Base-by-base conservation (phyloP, 2,797 vertebrate species). In the Leptodactylus fallax region DNA sequence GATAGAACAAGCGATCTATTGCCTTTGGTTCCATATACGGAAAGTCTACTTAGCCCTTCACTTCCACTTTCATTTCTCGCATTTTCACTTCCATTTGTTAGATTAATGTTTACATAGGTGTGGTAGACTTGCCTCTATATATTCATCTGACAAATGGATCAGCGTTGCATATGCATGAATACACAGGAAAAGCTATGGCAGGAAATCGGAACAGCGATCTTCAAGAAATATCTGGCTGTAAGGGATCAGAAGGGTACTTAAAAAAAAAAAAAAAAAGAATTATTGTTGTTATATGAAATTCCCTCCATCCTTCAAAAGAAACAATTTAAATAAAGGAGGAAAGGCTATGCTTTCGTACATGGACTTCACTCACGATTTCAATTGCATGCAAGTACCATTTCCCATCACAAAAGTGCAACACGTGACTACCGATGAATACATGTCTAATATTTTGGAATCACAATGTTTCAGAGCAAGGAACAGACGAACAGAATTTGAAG, bases 401-500 rank as follows among this genome's bases (percentile, higher is more conserved):
- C 63, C 63, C 63, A 67, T 67, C 11, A 67, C 63, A 67, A 25
- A 67, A 67, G 63, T 67, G 63, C 63, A 67, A 67, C 63, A 27
- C 25, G 63, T 67, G 11, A 67, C 63, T 11, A 67, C 23, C 11
- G 23, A 67, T 25, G 10, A 67, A 67, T 3, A 25, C 23, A 67
- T 67, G 63, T 67, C 23, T 67, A 23, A 11, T 67, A 27, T 67
- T 67, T 11, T 67, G 63, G 9, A 67, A 67, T 67, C 63, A 27
- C n/a, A 67, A 25, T 67, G 63, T 67, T 25, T 67, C 63, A 67
- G 23, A 25, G 23, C 63, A 67, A 25, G 5, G 10, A 13, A 10
- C 19, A 25, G 12, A 13, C 13, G 23, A 67, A 25, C 2, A 63
- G 1, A n/a, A 3, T 63, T 63, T 63, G 21, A 63, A 27, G 63